Evolutionary conservation across 2,797 vertebrate genomes (phyloP).

Genomic region (Nothura maculosa): DNA sequence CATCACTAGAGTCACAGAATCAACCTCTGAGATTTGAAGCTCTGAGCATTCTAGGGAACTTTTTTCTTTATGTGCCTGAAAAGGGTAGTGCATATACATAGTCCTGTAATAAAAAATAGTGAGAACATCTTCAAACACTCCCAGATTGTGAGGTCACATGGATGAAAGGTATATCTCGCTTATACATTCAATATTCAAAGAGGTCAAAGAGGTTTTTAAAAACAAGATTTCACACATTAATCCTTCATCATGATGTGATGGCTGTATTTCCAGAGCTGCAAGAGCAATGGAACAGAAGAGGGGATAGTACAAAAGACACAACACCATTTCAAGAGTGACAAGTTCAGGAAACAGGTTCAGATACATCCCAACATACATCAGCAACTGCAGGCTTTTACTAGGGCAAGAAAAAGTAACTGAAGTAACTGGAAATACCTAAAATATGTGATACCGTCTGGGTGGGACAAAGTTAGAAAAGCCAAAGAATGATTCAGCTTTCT

Average conservation of each 20-base stretch:
- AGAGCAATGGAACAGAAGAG: background rate
- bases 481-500: slow-evolving; percentile 36
- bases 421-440: background rate
- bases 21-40: background rate
- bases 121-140: background rate
- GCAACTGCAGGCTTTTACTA: background rate
- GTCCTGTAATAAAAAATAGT: background rate
- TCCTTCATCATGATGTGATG: background rate
- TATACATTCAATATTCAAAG: background rate
- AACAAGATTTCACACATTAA: background rate
- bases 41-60: background rate
- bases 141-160: background rate
- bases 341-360: background rate
- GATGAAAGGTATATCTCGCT: background rate
- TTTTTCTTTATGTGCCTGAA: background rate
- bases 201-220: background rate
- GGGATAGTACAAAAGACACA: background rate
- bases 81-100: background rate
- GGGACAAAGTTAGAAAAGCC: slow-evolving; percentile 5
- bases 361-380: background rate
- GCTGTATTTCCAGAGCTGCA: background rate
- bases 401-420: background rate
- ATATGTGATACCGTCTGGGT: background rate
- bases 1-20: background rate
- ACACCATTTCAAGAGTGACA: background rate